Conservation (phyloP, 2,888 invertebrate genomes). For the Brachycybe producta region DNA sequence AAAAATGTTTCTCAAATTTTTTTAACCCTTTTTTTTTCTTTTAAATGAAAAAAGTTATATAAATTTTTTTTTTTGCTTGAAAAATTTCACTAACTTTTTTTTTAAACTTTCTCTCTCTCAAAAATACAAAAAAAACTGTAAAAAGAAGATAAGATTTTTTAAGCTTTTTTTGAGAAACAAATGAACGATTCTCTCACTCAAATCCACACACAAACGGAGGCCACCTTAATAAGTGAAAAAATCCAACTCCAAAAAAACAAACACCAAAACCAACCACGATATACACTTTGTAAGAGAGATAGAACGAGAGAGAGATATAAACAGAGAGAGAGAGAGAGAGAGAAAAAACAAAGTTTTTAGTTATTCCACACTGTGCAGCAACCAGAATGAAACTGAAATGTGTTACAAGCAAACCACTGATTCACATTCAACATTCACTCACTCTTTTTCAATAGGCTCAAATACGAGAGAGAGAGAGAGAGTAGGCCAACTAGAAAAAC, state of each 20-base stretch:
- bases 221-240: neutral
- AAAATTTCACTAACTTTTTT: neutral
- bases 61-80: neutral
- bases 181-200: neutral
- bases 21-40: neutral
- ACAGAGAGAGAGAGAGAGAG: neutral
- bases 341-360: neutral
- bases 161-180: neutral
- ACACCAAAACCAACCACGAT: neutral
- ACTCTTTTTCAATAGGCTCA: no score
- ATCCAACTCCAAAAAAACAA: neutral
- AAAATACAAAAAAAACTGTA: no score
- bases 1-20: no score
- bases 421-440: neutral
- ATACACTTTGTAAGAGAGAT: neutral
- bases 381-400: neutral
- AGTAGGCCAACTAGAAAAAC: conserved; percentile 18
- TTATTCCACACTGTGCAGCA: neutral
- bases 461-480: conserved; percentile 7
- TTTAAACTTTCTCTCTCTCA: no score
- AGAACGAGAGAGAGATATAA: neutral
- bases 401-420: neutral
- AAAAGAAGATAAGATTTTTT: no score
- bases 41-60: neutral
- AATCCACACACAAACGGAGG: neutral